Evolutionary conservation across 2,888 invertebrate species (phyloP).

Genomic region (Andrena praecox): DNA sequence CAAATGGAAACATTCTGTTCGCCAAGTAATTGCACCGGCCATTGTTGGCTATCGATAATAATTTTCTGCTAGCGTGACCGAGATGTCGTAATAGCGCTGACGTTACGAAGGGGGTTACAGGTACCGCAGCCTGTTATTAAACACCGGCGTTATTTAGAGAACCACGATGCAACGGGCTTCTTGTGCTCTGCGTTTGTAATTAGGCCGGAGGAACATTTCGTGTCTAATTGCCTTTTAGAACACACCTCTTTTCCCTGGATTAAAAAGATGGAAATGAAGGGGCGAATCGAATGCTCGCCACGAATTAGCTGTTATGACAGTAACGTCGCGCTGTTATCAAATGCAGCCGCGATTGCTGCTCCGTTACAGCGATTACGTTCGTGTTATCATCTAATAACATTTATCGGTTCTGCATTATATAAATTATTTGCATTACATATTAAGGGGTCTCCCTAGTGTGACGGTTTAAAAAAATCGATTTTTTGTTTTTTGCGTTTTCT

Average conservation of each 20-base stretch:
- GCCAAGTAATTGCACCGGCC: conserved; percentile 59
- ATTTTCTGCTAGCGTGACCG: conserved; percentile 55
- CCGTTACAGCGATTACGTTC: not conserved
- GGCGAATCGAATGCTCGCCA: not conserved
- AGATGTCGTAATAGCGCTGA: conserved; percentile 64
- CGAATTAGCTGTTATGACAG: not conserved
- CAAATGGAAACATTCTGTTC: conserved; percentile 45
- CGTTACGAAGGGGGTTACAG: conserved; percentile 58
- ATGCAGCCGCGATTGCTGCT: not conserved
- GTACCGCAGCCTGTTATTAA: conserved; percentile 63
- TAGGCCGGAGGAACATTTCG: conserved; percentile 40
- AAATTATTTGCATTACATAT: too few relatives aligned
- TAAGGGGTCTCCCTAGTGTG: too few relatives aligned
- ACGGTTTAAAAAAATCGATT: too few relatives aligned
- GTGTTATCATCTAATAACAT: not conserved
- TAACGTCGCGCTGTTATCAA: not conserved
- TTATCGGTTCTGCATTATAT: too few relatives aligned
- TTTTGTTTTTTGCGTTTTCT: too few relatives aligned
- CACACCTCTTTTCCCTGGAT: conserved; percentile 9
- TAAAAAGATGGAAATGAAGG: not conserved
- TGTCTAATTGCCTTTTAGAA: conserved; percentile 11
- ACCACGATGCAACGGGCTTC: conserved; percentile 54
- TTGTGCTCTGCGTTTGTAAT: conserved; percentile 46
- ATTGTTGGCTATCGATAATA: conserved; percentile 69
- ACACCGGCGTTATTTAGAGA: conserved; percentile 58